Evolutionary conservation across 2,797 vertebrate genomes (phyloP).

Genomic region (Onychomys leucogaster): DNA sequence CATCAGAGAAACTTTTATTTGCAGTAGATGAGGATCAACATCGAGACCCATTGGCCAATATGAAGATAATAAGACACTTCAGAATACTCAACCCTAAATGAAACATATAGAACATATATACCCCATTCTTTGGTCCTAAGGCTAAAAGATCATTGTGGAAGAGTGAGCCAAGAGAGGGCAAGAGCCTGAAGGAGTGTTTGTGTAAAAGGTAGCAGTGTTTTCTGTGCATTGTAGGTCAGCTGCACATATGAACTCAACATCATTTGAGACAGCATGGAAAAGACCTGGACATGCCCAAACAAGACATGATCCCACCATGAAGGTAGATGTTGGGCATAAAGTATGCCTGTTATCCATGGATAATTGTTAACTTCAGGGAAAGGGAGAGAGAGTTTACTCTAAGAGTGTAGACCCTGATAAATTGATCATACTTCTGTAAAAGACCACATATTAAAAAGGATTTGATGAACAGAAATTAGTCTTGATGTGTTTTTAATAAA

Average conservation of each 20-base stretch:
- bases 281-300: neutral
- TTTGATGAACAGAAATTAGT: neutral
- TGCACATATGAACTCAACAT: neutral
- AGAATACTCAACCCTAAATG: neutral
- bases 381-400: neutral
- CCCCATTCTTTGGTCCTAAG: neutral
- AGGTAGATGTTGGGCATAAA: neutral
- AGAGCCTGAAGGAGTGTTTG: neutral
- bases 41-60: neutral
- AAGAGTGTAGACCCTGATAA: neutral
- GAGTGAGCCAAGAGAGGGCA: neutral
- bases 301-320: no score
- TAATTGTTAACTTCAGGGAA: neutral
- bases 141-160: neutral
- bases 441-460: neutral
- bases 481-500: neutral
- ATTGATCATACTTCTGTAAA: neutral
- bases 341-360: neutral
- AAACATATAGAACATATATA: neutral
- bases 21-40: no score
- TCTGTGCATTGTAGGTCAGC: neutral
- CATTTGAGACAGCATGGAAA: neutral
- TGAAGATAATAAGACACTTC: neutral
- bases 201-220: neutral
- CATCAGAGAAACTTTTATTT: neutral